Percentiles rank a stretch among this genome's conserved stretches.
These are phyloP conservation scores for Temnothorax rugatulus DNA, from an alignment of 2,888 invertebrate genomes.

Conservation along the genomic window DNA sequence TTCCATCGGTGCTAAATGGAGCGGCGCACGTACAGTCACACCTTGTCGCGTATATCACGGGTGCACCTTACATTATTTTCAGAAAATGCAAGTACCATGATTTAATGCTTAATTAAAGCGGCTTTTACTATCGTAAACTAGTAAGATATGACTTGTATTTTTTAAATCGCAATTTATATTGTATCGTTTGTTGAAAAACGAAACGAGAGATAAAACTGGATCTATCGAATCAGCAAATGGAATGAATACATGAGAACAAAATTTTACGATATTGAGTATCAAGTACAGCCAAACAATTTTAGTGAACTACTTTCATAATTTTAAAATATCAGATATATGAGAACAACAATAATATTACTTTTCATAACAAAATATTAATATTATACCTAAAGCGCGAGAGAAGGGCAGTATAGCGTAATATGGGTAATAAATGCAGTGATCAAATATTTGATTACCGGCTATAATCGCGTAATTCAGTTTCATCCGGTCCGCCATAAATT, in stretches of 20 bases:
- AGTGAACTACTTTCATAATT: neutral
- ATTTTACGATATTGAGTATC: neutral
- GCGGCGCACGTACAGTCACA: constrained; percentile 65
- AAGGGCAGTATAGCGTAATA: neutral
- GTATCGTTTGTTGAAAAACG: neutral
- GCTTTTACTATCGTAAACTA: neutral
- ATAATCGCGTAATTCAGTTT: constrained; percentile 44
- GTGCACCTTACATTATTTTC: constrained; percentile 42
- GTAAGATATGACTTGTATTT: neutral
- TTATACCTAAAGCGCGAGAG: constrained; percentile 8
- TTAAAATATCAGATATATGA: constrained; percentile 10
- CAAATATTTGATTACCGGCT: constrained; percentile 42
- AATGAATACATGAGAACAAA: neutral
- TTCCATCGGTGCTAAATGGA: constrained; percentile 72
- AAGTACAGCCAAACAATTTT: neutral
- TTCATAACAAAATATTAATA: constrained; percentile 22
- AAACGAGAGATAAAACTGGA: neutral
- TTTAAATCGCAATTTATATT: constrained; percentile 17
- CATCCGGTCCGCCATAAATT: constrained; percentile 34
- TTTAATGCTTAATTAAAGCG: constrained; percentile 47
- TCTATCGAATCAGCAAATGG: neutral
- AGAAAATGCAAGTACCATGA: constrained; percentile 46
- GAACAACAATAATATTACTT: constrained; percentile 20
- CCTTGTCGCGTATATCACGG: constrained; percentile 54
- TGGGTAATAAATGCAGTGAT: constrained; percentile 8